A percentile compares a stretch with the other conserved stretches of the same genome.
Conservation (phyloP, 2,888 invertebrate species). For the Deroplatys truncata region DNA sequence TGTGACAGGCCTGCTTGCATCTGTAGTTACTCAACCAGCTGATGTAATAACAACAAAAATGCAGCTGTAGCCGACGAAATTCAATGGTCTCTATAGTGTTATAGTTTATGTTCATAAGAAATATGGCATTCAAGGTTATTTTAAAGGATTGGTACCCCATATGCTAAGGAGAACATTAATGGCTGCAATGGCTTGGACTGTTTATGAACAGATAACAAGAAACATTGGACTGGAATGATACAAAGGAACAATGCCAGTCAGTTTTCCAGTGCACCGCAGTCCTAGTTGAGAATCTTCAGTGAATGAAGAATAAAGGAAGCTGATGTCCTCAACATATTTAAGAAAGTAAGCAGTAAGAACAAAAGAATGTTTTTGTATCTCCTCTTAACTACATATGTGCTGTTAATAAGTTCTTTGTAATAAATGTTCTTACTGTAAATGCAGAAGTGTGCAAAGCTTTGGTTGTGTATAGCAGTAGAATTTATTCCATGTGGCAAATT, state of each 20-base stretch:
- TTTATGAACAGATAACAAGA: slow-evolving; percentile 66
- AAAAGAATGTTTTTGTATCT: no score
- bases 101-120: slow-evolving; percentile 63
- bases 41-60: slow-evolving; percentile 89
- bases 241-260: not conserved
- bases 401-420: no score
- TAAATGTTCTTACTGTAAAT: no score
- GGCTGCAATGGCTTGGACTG: slow-evolving; percentile 90
- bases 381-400: not conserved
- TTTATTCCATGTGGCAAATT: no score
- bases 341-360: no score
- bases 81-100: slow-evolving; percentile 60
- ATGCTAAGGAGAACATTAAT: slow-evolving; percentile 80
- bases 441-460: no score
- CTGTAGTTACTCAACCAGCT: slow-evolving; percentile 80
- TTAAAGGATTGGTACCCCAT: slow-evolving; percentile 80
- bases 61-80: slow-evolving; percentile 78
- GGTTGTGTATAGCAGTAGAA: no score
- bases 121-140: slow-evolving; percentile 71
- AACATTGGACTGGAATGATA: not conserved
- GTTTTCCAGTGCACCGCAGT: not conserved
- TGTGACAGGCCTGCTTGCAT: slow-evolving; percentile 74
- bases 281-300: not conserved
- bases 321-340: no score
- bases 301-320: not conserved